Conservation (phyloP, 2,888 invertebrate species). For the Pachydiplax longipennis region DNA sequence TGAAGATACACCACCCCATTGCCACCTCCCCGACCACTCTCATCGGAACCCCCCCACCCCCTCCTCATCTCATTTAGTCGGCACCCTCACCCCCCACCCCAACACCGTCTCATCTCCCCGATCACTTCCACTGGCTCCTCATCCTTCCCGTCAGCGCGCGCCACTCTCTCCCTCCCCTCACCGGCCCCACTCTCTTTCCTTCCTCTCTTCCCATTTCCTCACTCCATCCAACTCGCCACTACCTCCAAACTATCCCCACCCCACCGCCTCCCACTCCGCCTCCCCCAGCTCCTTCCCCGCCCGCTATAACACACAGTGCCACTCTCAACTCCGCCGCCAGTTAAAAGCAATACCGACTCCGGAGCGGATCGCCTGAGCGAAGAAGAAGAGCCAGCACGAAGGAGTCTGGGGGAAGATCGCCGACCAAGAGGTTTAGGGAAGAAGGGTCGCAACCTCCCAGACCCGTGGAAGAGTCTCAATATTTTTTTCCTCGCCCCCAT, state of each 20-base stretch:
- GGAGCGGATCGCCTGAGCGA: constrained; percentile 36
- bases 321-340: constrained; percentile 38
- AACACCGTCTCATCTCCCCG: background rate
- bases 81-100: background rate
- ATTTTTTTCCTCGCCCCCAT: background rate
- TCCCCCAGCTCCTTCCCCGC: constrained; percentile 37
- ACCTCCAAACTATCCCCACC: constrained; percentile 43
- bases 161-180: constrained; percentile 4
- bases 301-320: constrained; percentile 43
- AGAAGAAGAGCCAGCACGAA: constrained; percentile 10
- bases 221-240: constrained; percentile 13
- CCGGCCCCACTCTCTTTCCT: background rate
- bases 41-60: background rate
- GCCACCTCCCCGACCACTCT: background rate
- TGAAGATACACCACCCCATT: background rate
- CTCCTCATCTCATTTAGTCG: background rate
- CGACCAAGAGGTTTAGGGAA: background rate
- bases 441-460: background rate
- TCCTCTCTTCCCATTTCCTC: background rate
- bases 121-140: background rate
- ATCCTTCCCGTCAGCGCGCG: constrained; percentile 40
- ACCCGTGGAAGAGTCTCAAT: background rate
- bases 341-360: constrained; percentile 45
- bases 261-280: constrained; percentile 34
- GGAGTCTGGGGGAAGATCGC: background rate